A percentile compares a stretch with the other conserved stretches of the same genome.
Conservation (phyloP, 2,113 vertebrate genomes). For the Pteronura brasiliensis region DNA sequence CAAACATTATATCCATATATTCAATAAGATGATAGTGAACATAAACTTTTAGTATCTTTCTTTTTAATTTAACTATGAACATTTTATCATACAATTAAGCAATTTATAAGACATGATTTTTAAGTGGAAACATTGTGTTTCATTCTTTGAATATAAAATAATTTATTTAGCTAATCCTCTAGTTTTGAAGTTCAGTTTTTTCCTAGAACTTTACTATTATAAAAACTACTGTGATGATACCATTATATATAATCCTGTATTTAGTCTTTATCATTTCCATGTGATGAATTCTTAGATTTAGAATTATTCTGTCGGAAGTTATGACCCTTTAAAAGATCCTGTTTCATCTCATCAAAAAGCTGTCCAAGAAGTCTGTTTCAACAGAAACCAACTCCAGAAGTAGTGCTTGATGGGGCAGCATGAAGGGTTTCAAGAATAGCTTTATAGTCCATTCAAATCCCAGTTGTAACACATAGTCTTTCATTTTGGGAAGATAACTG, state of each 20-base stretch:
- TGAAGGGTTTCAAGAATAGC: neutral
- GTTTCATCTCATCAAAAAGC: neutral
- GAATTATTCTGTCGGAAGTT: neutral
- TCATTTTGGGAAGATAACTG: neutral
- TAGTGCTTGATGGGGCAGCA: neutral
- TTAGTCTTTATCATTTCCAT: neutral
- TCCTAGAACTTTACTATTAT: neutral
- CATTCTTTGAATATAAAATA: neutral
- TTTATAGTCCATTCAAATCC: neutral
- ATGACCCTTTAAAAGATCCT: neutral
- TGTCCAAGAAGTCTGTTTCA: neutral
- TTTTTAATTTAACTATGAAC: neutral
- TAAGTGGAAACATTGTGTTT: neutral
- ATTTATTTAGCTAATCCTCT: neutral
- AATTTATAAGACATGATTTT: neutral
- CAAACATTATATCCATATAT: neutral
- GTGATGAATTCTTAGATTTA: neutral
- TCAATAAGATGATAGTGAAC: neutral
- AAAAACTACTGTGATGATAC: neutral
- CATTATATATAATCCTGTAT: neutral
- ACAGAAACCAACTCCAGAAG: neutral
- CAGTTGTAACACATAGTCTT: neutral
- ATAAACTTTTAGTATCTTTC: neutral
- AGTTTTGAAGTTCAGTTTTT: neutral
- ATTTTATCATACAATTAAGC: neutral